Evolutionary conservation across 1,140 invertebrate genomes (phyloP).

Genomic region (Euura lappo): DNA sequence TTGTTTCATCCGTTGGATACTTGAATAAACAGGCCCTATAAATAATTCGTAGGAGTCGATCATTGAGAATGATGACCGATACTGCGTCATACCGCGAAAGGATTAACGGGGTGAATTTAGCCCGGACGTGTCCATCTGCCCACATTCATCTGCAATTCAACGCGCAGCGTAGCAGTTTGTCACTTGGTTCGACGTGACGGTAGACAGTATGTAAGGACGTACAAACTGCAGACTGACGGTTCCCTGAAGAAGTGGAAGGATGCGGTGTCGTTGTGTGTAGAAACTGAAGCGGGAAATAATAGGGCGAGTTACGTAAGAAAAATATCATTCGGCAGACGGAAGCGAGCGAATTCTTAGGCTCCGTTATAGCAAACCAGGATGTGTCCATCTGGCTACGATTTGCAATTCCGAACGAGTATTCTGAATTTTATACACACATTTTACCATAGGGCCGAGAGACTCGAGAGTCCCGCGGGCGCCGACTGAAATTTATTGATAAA

Average conservation of each 20-base stretch:
- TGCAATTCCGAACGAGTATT: conserved; percentile 36
- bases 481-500: conserved; percentile 6
- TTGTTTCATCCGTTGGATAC: too few species aligned
- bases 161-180: conserved; percentile 22
- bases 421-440: neutral
- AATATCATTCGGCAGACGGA: conserved; percentile 34
- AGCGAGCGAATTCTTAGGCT: neutral
- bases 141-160: conserved; percentile 54
- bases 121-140: conserved; percentile 53
- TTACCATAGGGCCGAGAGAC: neutral
- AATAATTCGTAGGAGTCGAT: too few species aligned
- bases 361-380: neutral
- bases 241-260: too few species aligned
- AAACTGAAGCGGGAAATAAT: too few species aligned
- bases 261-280: too few species aligned
- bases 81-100: too few species aligned
- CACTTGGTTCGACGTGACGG: neutral
- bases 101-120: conserved; percentile 22
- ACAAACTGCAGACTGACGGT: too few species aligned
- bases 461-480: neutral
- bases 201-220: neutral
- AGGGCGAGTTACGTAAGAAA: conserved; percentile 27
- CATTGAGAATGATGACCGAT: conserved; percentile 22
- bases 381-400: conserved; percentile 38
- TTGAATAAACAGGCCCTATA: too few species aligned